Conservation (phyloP, 2,797 vertebrate genomes). For the Epinephelus coioides region DNA sequence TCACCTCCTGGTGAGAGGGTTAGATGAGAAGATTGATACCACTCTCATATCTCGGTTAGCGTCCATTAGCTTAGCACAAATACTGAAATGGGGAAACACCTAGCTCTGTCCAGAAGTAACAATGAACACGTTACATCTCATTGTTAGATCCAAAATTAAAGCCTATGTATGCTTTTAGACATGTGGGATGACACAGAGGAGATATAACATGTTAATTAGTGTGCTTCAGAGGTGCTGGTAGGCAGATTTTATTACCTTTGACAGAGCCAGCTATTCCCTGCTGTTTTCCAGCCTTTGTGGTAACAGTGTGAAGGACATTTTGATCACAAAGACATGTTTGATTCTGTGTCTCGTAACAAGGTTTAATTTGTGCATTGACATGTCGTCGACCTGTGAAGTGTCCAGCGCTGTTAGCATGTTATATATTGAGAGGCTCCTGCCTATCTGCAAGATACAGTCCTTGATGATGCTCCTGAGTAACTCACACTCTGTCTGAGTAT, state of each 20-base stretch:
- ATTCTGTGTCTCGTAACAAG: too few relatives aligned
- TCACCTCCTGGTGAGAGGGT: not conserved
- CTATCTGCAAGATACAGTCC: too few relatives aligned
- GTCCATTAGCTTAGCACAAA: slow-evolving; percentile 6
- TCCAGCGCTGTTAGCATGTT: too few relatives aligned
- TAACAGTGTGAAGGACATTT: not conserved
- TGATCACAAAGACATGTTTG: too few relatives aligned
- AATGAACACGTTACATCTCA: not conserved
- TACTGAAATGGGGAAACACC: not conserved
- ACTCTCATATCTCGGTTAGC: not conserved
- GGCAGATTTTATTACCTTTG: not conserved
- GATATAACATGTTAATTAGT: not conserved
- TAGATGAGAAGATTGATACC: not conserved
- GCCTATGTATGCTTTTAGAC: not conserved
- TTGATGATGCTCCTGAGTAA: too few relatives aligned
- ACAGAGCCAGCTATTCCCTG: not conserved
- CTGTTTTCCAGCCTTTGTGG: not conserved
- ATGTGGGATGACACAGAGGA: not conserved
- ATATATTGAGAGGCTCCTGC: too few relatives aligned
- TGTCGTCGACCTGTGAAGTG: too few relatives aligned
- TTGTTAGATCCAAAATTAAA: too few relatives aligned
- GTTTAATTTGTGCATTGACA: too few relatives aligned
- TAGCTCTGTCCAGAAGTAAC: not conserved
- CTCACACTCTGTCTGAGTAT: too few relatives aligned
- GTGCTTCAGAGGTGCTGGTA: not conserved